These are phyloP conservation scores for Sarcophaga carnaria DNA, from an alignment of 2,888 invertebrate species.

Conservation along the genomic window DNA sequence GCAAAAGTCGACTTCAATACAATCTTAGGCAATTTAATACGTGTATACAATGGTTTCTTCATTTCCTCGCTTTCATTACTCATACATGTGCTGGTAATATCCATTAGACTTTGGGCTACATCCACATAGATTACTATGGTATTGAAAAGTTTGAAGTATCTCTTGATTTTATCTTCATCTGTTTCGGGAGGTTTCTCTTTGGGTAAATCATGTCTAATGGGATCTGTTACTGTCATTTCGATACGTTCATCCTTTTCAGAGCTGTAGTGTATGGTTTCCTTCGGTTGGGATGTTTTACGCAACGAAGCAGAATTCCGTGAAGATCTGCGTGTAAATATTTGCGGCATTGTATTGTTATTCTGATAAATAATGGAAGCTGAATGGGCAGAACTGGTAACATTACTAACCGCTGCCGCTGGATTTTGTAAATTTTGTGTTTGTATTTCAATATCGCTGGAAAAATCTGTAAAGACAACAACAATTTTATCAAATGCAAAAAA, in stretches of 20 bases:
- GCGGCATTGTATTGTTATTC: slow-evolving; percentile 57
- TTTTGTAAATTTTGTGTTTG: slow-evolving; percentile 63
- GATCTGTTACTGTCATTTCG: slow-evolving; percentile 54
- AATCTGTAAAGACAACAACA: slow-evolving; percentile 44
- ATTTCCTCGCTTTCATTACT: slow-evolving; percentile 43
- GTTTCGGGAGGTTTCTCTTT: slow-evolving; percentile 37
- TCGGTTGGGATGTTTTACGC: slow-evolving; percentile 77
- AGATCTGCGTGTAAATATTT: slow-evolving; percentile 70
- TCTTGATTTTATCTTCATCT: slow-evolving; percentile 62
- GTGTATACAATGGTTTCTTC: slow-evolving; percentile 68
- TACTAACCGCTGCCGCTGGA: slow-evolving; percentile 26
- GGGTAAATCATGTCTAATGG: slow-evolving; percentile 41
- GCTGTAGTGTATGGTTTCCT: slow-evolving; percentile 80
- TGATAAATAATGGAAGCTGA: slow-evolving; percentile 54
- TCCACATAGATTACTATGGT: slow-evolving; percentile 72
- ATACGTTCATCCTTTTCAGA: slow-evolving; percentile 80
- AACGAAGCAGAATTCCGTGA: slow-evolving; percentile 74
- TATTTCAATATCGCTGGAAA: slow-evolving; percentile 55
- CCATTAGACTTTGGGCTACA: slow-evolving; percentile 72
- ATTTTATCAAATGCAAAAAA: neutral
- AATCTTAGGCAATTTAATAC: slow-evolving; percentile 74
- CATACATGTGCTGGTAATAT: slow-evolving; percentile 72
- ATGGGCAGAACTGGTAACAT: slow-evolving; percentile 37
- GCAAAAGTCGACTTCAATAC: slow-evolving; percentile 75
- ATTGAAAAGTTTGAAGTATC: slow-evolving; percentile 61